Evolutionary conservation across 2,888 invertebrate species (phyloP), one percentile per base, ranked within the genome.

Genomic region (Plebejus anna): DNA sequence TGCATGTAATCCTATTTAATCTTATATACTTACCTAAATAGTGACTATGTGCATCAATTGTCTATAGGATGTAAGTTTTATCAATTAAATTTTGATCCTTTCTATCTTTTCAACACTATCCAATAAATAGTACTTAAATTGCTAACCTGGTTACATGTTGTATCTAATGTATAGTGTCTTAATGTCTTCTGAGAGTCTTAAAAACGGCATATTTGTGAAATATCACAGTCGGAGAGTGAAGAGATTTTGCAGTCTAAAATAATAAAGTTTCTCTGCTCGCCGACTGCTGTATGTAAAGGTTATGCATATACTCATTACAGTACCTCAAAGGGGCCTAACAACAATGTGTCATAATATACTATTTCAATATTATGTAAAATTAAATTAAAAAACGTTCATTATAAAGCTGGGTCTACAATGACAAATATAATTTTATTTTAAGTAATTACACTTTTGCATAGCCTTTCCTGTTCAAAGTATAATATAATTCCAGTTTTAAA

Each of bases 1-100:
- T 75, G 77, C 75, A 76, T 77, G 76, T 78, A 77, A 78, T 79
- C 79, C 77, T 80, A 78, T 80, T 78, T 82, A 81, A 82, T 80
- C 81, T 79, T 78, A 78, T 77, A 79, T 75, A 75, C 77, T 51
- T 72, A 51, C 32, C 73, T 73, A 73, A 73, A 80, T 81, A 81
- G 79, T 79, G 76, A 77, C 79, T 79, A 77, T 79, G 75, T 77
- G 76, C 76, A 78, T 78, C 77, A 77, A 77, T 77, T 79, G 75
- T 76, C 75, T 80, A 76, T 81, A 80, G 78, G 72, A 75, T 78
- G 79, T 82, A 82, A 82, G 80, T 81, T 80, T 80, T 80, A 82
- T 87, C 87, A 87, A 89, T 88, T 86, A 88, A 88, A 89, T 86
- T 84, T 89, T 84, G 87, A 87, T 87, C 87, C 88, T 90, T 88